Percentiles rank a stretch among this genome's conserved stretches.
Evolutionary conservation across 1,140 invertebrate genomes (phyloP).

Genomic region (Zaprionus ghesquierei): DNA sequence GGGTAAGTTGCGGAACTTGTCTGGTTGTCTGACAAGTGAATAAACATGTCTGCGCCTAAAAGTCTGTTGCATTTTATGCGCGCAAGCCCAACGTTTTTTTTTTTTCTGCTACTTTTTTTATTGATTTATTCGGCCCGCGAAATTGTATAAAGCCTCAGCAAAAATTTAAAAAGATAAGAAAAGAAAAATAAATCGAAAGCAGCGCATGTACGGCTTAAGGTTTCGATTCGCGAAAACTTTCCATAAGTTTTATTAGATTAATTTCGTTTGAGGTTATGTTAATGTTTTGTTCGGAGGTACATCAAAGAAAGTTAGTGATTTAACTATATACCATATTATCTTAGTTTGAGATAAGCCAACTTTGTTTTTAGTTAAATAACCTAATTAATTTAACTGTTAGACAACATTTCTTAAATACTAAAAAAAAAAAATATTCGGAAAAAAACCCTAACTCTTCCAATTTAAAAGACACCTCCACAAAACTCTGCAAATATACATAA

Average conservation of each 20-base stretch:
- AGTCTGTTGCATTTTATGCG: constrained; percentile 68
- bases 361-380: no score
- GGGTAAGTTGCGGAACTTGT: constrained; percentile 45
- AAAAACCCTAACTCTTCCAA: neutral
- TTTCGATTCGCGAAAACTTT: neutral
- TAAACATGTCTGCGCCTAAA: constrained; percentile 78
- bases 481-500: neutral
- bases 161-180: neutral
- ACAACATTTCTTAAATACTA: no score
- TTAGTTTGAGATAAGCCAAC: no score
- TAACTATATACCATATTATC: neutral
- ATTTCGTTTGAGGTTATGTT: neutral
- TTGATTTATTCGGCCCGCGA: constrained; percentile 44
- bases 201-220: neutral
- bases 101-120: constrained; percentile 22
- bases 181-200: neutral
- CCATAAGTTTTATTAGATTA: neutral
- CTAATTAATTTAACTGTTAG: no score
- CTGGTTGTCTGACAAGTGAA: constrained; percentile 69
- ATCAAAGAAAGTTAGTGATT: neutral
- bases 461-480: neutral
- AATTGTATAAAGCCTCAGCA: neutral
- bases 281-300: neutral
- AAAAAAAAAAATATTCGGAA: no score
- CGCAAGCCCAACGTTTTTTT: constrained; percentile 1